Percentiles rank a stretch among this genome's conserved stretches.
phyloP scores from a whole-genome alignment of 2,888 invertebrate species.

The Athalia cordata region DNA sequence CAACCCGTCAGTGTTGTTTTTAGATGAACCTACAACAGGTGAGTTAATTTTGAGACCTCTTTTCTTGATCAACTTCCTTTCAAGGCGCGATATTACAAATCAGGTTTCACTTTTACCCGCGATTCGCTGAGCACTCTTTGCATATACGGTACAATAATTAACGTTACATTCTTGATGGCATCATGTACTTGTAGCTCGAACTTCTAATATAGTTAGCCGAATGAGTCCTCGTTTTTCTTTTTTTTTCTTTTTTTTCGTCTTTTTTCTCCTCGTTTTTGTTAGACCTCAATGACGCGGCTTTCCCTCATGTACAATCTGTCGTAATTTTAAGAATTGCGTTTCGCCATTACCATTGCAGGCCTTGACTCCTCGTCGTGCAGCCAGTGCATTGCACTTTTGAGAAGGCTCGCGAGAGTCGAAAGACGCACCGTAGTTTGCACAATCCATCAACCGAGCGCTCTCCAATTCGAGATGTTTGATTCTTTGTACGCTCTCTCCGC shows the following conservation, averaged over 20 bases:
- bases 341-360: slow-evolving; percentile 73
- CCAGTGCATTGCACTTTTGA: slow-evolving; percentile 87
- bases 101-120: too few species aligned
- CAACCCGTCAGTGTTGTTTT: slow-evolving; percentile 91
- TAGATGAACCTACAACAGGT: slow-evolving; percentile 90
- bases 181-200: too few species aligned
- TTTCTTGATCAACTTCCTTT: slow-evolving; percentile 16
- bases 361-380: slow-evolving; percentile 92
- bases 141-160: too few species aligned
- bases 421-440: slow-evolving; percentile 94
- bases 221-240: too few species aligned
- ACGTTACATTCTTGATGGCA: too few species aligned
- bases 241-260: neutral
- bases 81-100: too few species aligned
- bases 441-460: slow-evolving; percentile 95
- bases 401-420: slow-evolving; percentile 84
- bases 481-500: slow-evolving; percentile 88
- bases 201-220: too few species aligned
- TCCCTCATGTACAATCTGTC: too few species aligned
- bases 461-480: slow-evolving; percentile 95
- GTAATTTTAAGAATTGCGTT: neutral
- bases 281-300: neutral
- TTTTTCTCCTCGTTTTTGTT: slow-evolving; percentile 18
- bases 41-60: slow-evolving; percentile 33
- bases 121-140: too few species aligned